A percentile compares a stretch with the other conserved stretches of the same genome.
Evolutionary conservation across 53 echinoderm and acorn worm species (phyloP).

Genomic region (Luidia sarsii): DNA sequence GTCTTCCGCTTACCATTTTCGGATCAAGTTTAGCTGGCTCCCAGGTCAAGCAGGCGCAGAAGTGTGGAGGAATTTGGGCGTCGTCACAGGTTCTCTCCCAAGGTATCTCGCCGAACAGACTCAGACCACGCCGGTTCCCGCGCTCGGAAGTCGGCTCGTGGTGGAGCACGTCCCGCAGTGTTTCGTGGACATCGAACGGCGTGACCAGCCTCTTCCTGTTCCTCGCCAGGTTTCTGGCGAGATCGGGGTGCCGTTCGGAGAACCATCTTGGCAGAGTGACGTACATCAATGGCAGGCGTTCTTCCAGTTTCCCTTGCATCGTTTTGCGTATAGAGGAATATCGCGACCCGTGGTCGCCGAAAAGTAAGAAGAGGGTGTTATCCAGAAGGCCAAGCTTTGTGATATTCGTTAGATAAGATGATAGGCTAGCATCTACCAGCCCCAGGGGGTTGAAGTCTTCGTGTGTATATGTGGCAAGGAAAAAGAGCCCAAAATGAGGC

Average conservation of each 20-base stretch:
- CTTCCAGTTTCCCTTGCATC: conserved; percentile 67
- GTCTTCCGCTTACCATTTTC: too few species aligned
- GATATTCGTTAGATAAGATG: conserved; percentile 3
- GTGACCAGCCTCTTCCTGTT: conserved; percentile 52
- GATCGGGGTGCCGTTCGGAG: conserved; percentile 7
- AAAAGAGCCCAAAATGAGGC: conserved; percentile 58
- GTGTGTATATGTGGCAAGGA: conserved; percentile 56
- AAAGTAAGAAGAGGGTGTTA: conserved; percentile 54
- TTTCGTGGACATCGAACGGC: conserved; percentile 61
- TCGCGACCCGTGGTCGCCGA: conserved; percentile 66
- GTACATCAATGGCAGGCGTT: conserved; percentile 60
- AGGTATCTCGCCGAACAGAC: conserved; percentile 58
- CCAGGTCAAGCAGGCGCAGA: conserved; percentile 65
- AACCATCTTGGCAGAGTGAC: conserved; percentile 53
- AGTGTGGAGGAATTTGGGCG: conserved; percentile 52
- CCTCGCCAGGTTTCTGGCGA: conserved; percentile 29
- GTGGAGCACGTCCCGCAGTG: conserved; percentile 36
- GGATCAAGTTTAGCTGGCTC: conserved; percentile 6
- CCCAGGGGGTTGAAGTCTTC: conserved; percentile 53
- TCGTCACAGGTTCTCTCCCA: conserved; percentile 37
- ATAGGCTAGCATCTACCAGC: conserved; percentile 48
- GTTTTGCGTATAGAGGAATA: conserved; percentile 52
- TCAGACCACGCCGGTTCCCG: conserved; percentile 34
- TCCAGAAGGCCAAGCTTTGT: conserved; percentile 22
- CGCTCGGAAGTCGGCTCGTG: background rate